Evolutionary conservation across 2,888 invertebrate species (phyloP), one percentile per base, ranked within the genome.

Genomic region (Margaritifera margaritifera): DNA sequence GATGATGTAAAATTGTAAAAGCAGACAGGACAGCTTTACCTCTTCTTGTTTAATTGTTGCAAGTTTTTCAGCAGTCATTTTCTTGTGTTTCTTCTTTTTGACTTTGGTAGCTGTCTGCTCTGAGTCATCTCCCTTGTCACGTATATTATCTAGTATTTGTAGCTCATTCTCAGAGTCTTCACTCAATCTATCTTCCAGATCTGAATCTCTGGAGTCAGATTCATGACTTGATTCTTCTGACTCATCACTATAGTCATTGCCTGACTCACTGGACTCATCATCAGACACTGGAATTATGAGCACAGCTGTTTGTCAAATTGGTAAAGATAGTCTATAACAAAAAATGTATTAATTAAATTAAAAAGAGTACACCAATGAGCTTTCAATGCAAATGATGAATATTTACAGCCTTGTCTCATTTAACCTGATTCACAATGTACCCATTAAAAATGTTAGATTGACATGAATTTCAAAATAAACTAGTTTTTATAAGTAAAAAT

Each of bases 61-160:
- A 59, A 68, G 51, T 66, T 74, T 80, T 62, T 78, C 71, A 25
- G 76, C 72, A 62, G 66, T 73, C 24, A 72, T 73, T 77, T 82
- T 83, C 66, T 78, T 79, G 64, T 81, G 82, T 62, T 71, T 86
- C 81, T 77, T 90, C 83, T 80, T 90, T 86, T 59, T 70, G 57
- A 66, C 64, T 69, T 64, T 72, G 57, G 66, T 54, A 18, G 15
- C 31, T 52, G 25, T 59, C 19, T 57, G 31, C 52, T 27, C 61
- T 31, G 31, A 20, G 20, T 71, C 58, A 61, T 74, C 66, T 57
- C 71, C 74, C 63, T 68, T 72, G 15, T 80, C 77, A 64, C 66
- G 80, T n/a, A 84, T 83, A 52, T 79, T 77, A 6, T 82, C 83
- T 8, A 84, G 77, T 31, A 84, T 66, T 60, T 80, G 75, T 6